These are phyloP conservation scores for Brachymystax lenok DNA, from an alignment of 2,797 vertebrate genomes.

Conservation along the genomic window DNA sequence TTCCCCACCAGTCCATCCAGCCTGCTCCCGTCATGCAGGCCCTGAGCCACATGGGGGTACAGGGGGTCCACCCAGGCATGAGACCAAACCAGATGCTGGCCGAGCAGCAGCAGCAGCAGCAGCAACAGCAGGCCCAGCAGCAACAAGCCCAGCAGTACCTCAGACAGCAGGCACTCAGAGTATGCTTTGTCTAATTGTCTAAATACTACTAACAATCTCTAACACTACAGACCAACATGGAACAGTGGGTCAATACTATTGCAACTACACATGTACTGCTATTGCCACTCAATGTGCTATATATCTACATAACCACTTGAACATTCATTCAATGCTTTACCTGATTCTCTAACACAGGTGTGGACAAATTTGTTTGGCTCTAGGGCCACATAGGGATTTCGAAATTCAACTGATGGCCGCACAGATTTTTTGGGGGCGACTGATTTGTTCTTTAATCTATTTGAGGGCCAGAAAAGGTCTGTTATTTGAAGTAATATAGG, in stretches of 20 bases:
- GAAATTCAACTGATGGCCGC: no score
- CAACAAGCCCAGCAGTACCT: constrained; percentile 79
- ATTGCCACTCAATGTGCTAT: neutral
- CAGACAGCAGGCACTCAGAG: constrained; percentile 84
- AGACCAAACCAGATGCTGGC: constrained; percentile 89
- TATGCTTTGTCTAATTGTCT: constrained; percentile 51
- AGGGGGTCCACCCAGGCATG: constrained; percentile 85
- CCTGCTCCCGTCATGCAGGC: constrained; percentile 87
- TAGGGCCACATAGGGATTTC: no score
- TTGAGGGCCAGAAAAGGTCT: no score
- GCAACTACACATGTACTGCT: neutral
- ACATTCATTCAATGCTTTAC: neutral
- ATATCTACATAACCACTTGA: neutral
- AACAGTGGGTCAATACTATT: neutral
- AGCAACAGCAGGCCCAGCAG: constrained; percentile 58
- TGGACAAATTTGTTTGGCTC: no score
- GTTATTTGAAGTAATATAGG: no score
- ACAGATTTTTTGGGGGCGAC: no score
- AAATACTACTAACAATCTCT: neutral
- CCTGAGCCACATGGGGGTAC: constrained; percentile 84
- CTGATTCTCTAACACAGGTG: neutral
- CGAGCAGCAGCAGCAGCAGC: constrained; percentile 75
- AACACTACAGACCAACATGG: neutral
- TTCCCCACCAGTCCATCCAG: constrained; percentile 90
- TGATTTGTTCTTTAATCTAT: no score